These are phyloP conservation scores for Tetragnatha montana DNA, from an alignment of 2,888 invertebrate genomes.

Conservation along the genomic window DNA sequence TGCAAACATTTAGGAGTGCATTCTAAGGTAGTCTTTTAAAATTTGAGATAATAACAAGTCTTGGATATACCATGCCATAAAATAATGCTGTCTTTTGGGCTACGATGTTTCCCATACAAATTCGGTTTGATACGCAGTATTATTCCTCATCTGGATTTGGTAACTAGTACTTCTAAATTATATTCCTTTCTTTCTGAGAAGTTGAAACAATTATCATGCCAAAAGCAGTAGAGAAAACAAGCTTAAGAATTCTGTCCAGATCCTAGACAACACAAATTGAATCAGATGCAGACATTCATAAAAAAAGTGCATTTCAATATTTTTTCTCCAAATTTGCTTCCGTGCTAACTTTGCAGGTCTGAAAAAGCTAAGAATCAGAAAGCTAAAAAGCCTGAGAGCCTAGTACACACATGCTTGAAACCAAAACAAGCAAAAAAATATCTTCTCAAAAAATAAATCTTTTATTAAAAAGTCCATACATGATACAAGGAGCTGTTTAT, in stretches of 20 bases:
- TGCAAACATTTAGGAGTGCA: background rate
- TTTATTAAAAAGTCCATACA: too few relatives aligned
- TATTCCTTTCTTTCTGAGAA: background rate
- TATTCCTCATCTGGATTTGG: too few relatives aligned
- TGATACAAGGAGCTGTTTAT: too few relatives aligned
- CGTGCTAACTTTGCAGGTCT: background rate
- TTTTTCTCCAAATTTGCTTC: background rate
- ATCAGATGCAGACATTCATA: background rate
- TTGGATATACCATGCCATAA: background rate
- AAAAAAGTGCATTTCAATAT: background rate
- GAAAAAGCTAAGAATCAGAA: background rate
- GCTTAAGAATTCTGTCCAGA: background rate
- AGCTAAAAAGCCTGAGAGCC: background rate
- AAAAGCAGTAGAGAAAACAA: background rate
- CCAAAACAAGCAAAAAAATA: background rate
- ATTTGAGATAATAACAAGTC: too few relatives aligned
- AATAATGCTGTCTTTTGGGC: conserved; percentile 42
- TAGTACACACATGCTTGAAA: background rate
- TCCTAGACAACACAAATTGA: background rate
- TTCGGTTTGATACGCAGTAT: background rate
- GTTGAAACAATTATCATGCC: background rate
- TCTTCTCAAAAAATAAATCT: background rate
- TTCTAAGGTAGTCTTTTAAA: background rate
- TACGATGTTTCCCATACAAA: background rate
- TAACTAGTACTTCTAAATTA: background rate